Percentiles rank a stretch among this genome's conserved stretches.
Evolutionary conservation across 2,797 vertebrate species (phyloP).

Genomic region (Enteromius afrohamiltoni): DNA sequence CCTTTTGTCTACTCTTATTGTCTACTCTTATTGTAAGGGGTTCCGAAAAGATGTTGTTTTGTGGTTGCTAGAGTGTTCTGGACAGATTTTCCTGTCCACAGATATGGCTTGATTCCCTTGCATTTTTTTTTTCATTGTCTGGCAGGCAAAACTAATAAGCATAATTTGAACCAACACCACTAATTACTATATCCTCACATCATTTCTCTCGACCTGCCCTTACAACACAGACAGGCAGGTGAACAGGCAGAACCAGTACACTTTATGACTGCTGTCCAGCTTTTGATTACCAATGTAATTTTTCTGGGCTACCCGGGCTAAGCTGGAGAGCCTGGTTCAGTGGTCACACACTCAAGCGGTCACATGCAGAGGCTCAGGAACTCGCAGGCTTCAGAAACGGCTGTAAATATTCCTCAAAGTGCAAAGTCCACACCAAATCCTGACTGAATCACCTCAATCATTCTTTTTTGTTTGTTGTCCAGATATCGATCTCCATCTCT

Average conservation of each 20-base stretch:
- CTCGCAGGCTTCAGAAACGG: not conserved
- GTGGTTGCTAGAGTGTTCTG: not conserved
- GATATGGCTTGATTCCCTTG: not conserved
- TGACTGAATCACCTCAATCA: slow-evolving; percentile 55
- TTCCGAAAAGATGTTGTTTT: not conserved
- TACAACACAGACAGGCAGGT: slow-evolving; percentile 2
- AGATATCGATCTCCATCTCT: slow-evolving; percentile 28
- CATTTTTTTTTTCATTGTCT: not conserved
- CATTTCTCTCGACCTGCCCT: not conserved
- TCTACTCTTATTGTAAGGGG: not conserved
- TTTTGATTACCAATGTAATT: slow-evolving; percentile 38
- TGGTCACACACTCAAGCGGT: slow-evolving; percentile 3
- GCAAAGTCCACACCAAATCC: slow-evolving; percentile 26
- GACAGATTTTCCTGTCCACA: not conserved
- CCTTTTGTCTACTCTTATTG: too few relatives aligned
- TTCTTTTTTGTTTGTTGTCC: slow-evolving; percentile 60
- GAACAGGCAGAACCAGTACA: not conserved
- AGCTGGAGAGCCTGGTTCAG: slow-evolving; percentile 15
- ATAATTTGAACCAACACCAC: not conserved
- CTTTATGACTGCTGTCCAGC: slow-evolving; percentile 31
- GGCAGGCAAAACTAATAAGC: not conserved
- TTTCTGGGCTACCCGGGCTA: slow-evolving; percentile 19
- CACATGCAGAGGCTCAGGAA: slow-evolving; percentile 4
- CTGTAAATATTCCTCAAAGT: slow-evolving; percentile 43
- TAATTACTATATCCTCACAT: not conserved